Percentiles rank a stretch among this genome's conserved stretches.
phyloP scores from a whole-genome alignment of 2,113 vertebrate species.

The Leuciscus idus region DNA sequence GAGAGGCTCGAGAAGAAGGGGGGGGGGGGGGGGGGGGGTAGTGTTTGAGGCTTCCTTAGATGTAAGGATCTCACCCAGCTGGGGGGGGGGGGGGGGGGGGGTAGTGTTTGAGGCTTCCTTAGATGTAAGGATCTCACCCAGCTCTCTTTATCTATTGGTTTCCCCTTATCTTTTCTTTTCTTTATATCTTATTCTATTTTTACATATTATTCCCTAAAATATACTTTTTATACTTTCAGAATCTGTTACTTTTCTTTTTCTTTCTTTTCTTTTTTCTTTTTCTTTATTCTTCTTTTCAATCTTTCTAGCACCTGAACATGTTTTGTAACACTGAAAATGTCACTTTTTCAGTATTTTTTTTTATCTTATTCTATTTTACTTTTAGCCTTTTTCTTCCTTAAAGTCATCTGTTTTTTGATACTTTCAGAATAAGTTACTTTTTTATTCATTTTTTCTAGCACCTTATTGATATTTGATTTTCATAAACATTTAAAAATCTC shows the following conservation, averaged over 20 bases:
- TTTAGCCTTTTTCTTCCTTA: neutral
- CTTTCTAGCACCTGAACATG: too few species aligned
- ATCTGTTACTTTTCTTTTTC: neutral
- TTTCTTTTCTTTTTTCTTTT: neutral
- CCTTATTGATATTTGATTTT: neutral
- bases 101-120: conserved; percentile 42
- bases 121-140: conserved; percentile 56
- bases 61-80: conserved; percentile 53
- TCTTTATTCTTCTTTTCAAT: neutral
- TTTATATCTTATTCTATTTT: neutral
- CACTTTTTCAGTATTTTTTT: neutral
- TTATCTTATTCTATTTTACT: neutral
- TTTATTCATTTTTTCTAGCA: neutral
- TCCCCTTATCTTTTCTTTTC: neutral
- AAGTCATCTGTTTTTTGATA: neutral
- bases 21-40: neutral
- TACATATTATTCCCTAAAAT: neutral
- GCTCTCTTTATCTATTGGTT: conserved; percentile 18
- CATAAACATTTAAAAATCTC: neutral
- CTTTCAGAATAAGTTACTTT: neutral
- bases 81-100: conserved; percentile 34
- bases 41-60: conserved; percentile 49
- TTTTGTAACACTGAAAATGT: too few species aligned
- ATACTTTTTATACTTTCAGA: neutral
- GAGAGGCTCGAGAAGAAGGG: conserved; percentile 60